phyloP scores from a whole-genome alignment of 2,797 vertebrate genomes.

The Spatula versicolor region DNA sequence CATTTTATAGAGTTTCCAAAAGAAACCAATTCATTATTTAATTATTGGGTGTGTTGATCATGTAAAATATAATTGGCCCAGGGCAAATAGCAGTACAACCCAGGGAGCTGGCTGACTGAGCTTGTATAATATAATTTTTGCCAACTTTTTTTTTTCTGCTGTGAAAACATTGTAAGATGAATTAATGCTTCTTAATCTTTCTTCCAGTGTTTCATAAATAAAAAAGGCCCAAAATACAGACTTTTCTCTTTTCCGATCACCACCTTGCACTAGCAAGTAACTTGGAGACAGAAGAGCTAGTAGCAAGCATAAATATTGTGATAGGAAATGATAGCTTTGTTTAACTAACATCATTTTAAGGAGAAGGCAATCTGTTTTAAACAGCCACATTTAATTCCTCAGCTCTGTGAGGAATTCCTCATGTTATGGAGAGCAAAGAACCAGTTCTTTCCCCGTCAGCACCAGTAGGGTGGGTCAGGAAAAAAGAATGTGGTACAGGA shows the following conservation, averaged over 20 bases:
- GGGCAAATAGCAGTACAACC: constrained; percentile 63
- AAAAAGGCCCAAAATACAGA: constrained; percentile 43
- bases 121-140: constrained; percentile 42
- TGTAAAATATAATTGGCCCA: constrained; percentile 77
- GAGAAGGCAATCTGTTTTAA: constrained; percentile 65
- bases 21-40: constrained; percentile 79
- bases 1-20: constrained; percentile 74
- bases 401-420: constrained; percentile 40
- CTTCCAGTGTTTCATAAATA: constrained; percentile 70
- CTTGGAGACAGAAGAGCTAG: constrained; percentile 48
- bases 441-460: constrained; percentile 22
- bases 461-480: constrained; percentile 13
- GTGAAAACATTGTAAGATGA: constrained; percentile 70
- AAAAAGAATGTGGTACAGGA: neutral
- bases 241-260: constrained; percentile 8
- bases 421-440: neutral
- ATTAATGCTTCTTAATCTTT: constrained; percentile 68
- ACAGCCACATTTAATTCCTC: constrained; percentile 50
- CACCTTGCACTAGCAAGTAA: constrained; percentile 42
- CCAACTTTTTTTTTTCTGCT: constrained; percentile 62
- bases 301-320: constrained; percentile 72
- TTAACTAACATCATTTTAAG: constrained; percentile 56
- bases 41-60: constrained; percentile 75
- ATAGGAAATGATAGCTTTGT: constrained; percentile 66
- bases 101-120: constrained; percentile 67